These are phyloP conservation scores for Marmota flaviventris DNA, from an alignment of 2,113 vertebrate species.

Conservation along the genomic window DNA sequence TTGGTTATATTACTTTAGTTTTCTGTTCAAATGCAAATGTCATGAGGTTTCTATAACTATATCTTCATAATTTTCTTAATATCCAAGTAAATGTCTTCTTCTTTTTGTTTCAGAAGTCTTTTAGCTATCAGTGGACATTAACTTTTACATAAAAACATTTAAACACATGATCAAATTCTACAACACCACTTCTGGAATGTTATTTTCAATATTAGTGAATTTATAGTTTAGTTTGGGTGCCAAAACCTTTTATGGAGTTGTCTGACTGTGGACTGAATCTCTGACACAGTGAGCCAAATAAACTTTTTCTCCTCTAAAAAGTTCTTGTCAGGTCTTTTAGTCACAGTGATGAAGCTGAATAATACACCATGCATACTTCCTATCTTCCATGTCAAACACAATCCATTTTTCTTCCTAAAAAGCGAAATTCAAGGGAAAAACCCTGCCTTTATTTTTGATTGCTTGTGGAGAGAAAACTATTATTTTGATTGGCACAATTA, in stretches of 20 bases:
- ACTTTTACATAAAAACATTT: neutral
- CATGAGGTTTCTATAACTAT: neutral
- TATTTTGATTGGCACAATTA: neutral
- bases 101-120: neutral
- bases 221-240: neutral
- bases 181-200: neutral
- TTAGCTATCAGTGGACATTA: neutral
- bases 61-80: neutral
- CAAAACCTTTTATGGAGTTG: neutral
- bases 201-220: neutral
- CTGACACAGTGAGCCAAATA: no score
- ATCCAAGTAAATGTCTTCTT: neutral
- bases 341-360: no score
- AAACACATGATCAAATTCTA: neutral
- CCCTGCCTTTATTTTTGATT: no score
- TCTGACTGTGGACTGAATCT: no score
- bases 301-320: no score
- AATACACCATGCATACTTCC: neutral
- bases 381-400: neutral
- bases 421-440: neutral
- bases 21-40: neutral
- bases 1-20: neutral
- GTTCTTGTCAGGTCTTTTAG: no score
- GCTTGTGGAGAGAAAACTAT: neutral
- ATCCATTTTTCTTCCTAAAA: neutral